Percentiles rank a stretch among this genome's conserved stretches.
phyloP scores from a whole-genome alignment of 2,113 vertebrate genomes.

The Callaeas wilsoni region DNA sequence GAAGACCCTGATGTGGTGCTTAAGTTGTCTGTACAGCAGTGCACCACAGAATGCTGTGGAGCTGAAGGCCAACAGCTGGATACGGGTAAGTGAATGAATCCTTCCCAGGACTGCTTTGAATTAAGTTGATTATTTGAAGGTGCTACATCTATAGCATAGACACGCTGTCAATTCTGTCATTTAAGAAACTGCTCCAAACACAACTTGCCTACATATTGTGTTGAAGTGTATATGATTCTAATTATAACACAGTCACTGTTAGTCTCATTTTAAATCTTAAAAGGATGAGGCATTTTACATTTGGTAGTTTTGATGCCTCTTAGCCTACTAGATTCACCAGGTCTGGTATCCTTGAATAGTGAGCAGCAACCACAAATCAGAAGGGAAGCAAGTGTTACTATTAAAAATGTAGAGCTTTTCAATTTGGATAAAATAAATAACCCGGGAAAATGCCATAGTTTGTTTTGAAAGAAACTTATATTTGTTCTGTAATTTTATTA shows the following conservation, averaged over 20 bases:
- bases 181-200: conserved; percentile 22
- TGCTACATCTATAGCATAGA: not conserved
- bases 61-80: conserved; percentile 86
- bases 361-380: not conserved
- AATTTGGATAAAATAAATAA: conserved; percentile 5
- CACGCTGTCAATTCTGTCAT: not conserved
- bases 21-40: conserved; percentile 85
- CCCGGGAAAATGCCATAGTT: not conserved
- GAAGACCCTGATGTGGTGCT: conserved; percentile 80
- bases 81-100: conserved; percentile 75
- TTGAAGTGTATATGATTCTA: not conserved
- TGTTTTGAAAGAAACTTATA: not conserved
- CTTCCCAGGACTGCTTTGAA: conserved; percentile 23
- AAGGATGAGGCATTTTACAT: not conserved
- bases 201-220: not conserved
- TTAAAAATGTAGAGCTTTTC: not conserved
- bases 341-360: not conserved
- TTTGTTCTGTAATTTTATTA: not conserved
- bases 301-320: not conserved
- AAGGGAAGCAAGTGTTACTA: not conserved
- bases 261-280: not conserved
- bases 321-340: not conserved
- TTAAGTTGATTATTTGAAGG: conserved; percentile 53
- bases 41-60: conserved; percentile 81
- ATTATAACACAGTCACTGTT: not conserved